Base-by-base conservation (phyloP, 2,113 vertebrate species). In the Gadus chalcogrammus region DNA sequence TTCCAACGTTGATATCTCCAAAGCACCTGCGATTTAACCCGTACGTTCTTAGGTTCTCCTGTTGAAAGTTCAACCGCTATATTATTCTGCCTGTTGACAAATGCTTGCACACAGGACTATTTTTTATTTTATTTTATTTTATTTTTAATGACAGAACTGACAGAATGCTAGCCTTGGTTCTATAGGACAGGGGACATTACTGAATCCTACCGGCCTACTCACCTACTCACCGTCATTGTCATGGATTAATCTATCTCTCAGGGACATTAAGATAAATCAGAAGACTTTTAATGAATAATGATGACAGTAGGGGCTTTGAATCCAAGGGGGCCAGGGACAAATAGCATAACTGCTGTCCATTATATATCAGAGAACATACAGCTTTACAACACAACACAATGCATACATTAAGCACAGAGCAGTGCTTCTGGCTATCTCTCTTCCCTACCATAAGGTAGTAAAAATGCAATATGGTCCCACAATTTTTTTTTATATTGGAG, bases 101-200 rank as follows among this genome's bases (percentile, higher is more conserved):
- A 64, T 68, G 68, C 71, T 61, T 68, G 69, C 69, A 72, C 64
- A 4, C 61, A 65, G 61, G 68, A 79, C n/a, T 61, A 15, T 16
- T 13, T 16, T n/a, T n/a, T n/a, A n/a, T n/a, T n/a, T 17, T 11
- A 3, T 65, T 61, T 35, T 2, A 7, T 60, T 70, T 69, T 78
- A 73, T 78, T 67, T 82, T 76, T 69, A 79, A 79, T 80, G 56
- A 59, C 66, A 68, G 61, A 60, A 48, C 42, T n/a, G 70, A 66
- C 75, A 74, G 81, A 62, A 71, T 38, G 60, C 72, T 74, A 62
- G 81, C 78, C 82, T 83, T 82, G 80, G 70, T 59, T 70, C 68
- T 60, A 55, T 58, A 55, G 11, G 8, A 48, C 42, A 48, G 42
- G 42, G 42, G 42, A 48, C 42, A 48, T 48, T 9, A 48, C 42